A percentile compares a stretch with the other conserved stretches of the same genome.
Evolutionary conservation across 2,113 vertebrate species (phyloP).

Genomic region (Cebus imitator): DNA sequence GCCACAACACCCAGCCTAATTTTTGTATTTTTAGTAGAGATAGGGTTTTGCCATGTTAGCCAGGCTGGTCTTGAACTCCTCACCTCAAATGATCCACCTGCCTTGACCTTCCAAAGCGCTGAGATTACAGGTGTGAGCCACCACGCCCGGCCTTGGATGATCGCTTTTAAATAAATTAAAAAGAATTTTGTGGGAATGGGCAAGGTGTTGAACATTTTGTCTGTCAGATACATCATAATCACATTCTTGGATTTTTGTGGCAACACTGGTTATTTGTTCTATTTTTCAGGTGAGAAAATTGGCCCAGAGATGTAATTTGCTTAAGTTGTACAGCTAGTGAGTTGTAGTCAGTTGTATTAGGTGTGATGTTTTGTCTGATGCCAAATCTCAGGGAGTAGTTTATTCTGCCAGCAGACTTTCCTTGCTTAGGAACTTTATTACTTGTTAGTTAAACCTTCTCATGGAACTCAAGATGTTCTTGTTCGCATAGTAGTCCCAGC

Average conservation of each 20-base stretch:
- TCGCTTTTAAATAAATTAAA: constrained; percentile 17
- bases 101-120: no score
- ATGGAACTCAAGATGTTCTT: neutral
- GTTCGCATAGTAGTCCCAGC: neutral
- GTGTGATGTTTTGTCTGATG: neutral
- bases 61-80: no score
- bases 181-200: neutral
- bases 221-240: neutral
- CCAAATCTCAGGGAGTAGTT: neutral
- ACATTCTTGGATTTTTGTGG: neutral
- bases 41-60: no score
- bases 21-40: no score
- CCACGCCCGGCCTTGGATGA: no score
- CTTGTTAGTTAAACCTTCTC: neutral
- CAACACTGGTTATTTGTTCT: neutral
- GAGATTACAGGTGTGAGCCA: no score
- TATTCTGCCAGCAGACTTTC: neutral
- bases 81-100: no score
- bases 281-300: constrained; percentile 22
- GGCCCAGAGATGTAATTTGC: neutral
- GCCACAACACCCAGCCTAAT: no score
- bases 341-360: neutral
- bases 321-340: neutral
- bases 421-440: neutral
- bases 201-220: neutral